Conservation (phyloP, 2,797 vertebrate genomes). For the Melanotaenia trifasciata region DNA sequence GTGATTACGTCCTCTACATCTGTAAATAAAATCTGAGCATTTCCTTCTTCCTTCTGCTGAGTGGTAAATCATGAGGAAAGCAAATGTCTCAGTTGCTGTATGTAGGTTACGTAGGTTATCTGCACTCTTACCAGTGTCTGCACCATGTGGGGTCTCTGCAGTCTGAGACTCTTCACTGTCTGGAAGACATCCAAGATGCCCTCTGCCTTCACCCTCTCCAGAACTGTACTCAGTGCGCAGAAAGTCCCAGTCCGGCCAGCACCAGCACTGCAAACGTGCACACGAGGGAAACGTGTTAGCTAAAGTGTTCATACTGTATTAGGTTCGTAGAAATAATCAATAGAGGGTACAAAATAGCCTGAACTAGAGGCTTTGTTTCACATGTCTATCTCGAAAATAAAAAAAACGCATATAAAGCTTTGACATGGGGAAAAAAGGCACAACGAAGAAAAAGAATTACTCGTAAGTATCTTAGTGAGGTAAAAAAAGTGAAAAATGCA, state of each 20-base stretch:
- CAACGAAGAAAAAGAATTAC: constrained; percentile 39
- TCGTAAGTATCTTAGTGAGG: neutral
- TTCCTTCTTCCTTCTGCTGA: neutral
- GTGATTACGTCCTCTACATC: neutral
- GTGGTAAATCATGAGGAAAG: neutral
- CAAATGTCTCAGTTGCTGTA: no score
- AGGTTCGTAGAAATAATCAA: neutral
- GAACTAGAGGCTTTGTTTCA: neutral
- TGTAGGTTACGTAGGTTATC: neutral
- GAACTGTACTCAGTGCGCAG: constrained; percentile 96
- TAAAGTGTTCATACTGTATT: no score
- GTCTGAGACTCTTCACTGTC: constrained; percentile 97
- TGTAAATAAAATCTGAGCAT: neutral
- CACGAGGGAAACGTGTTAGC: neutral
- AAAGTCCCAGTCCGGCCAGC: constrained; percentile 97
- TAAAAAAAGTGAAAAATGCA: neutral
- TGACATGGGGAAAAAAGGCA: constrained; percentile 7
- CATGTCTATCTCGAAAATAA: no score
- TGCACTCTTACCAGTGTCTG: constrained; percentile 94
- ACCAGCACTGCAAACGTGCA: constrained; percentile 85
- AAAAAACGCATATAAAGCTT: no score
- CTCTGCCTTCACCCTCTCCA: constrained; percentile 98
- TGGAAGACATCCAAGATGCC: constrained; percentile 99
- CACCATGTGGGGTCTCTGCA: constrained; percentile 99
- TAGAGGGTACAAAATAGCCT: neutral